Base-by-base conservation (phyloP, 1,140 invertebrate species). In the Conopomorpha cramerella region DNA sequence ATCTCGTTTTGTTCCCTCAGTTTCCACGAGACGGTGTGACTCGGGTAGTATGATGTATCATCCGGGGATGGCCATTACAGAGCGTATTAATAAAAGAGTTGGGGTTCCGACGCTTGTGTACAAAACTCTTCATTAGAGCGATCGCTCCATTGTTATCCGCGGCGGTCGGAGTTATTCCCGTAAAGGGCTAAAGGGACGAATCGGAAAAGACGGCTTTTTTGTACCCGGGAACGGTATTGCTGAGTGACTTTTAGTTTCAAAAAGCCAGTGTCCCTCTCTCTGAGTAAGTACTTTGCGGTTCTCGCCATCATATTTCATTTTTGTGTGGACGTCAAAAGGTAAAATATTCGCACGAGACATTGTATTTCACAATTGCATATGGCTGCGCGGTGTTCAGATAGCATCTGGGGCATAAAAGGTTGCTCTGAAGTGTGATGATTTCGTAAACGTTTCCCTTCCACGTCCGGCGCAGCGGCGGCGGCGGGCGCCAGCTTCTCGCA, bases 61-160 rank as follows among this genome's bases (percentile, higher is more conserved):
- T n/a, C n/a, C n/a, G n/a, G 29, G 30, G 16, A 31, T 30, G 17
- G 40, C 36, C 38, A 42, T 47, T 35, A 43, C 37, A 43, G 38
- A 45, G 34, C 38, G 30, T 54, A 65, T 65, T 64, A 67, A 64
- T 65, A 63, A 60, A 54, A 30, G 28, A 30, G 28, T 30, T 30
- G 48, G 48, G 50, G 50, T 43, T 51, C 33, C 43, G 50, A 43
- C 49, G 49, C 59, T 67, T 66, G 63, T 70, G 51, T 58, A 52
- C 51, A 62, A 64, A 64, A 64, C 58, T 68, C 62, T 68, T 71
- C 64, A 71, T 68, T 71, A 64, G 55, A 58, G 35, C 48, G 57
- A 71, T 66, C 62, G 62, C 55, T 47, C 54, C 55, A 51, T 65
- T 62, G 63, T 60, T 62, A 53, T 45, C 45, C 45, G 46, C 37